Evolutionary conservation across 1,140 invertebrate species (phyloP), one percentile per base, ranked within the genome.

Genomic region (Brachystomella parvula): DNA sequence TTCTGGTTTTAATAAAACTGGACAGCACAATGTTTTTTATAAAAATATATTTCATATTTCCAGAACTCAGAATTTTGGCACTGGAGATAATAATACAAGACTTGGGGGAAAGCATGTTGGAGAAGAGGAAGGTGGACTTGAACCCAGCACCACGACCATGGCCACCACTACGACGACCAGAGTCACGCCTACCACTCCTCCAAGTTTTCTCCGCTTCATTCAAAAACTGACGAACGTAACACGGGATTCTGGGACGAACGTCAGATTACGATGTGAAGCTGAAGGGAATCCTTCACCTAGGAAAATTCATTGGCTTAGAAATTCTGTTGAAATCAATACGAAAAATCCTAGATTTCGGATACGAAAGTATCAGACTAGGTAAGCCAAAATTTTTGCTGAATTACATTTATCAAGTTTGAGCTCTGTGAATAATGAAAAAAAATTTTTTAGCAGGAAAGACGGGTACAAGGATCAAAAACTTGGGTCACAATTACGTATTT

Each of bases 251-350:
- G 86, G 86, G 1, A 82, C 84, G 29, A 79, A 76, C 1, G 82
- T 85, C 1, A 81, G 82, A 64, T 78, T 89, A 69, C 75, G 80
- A 44, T 89, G 88, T 74, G 86, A 88, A 74, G 86, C 86, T 9
- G 80, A 79, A 39, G 83, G 86, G n/a, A 78, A 81, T 28, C 78
- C 83, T 0, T 78, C 82, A 2, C 76, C 76, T 15, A 78, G 74
- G 0, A 80, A 79, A 61, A 82, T 89, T 68, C 77, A 76, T 24
- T 90, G 88, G 88, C 84, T 68, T 53, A 69, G 69, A 64, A 72
- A 72, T 47, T 56, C 58, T 44, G 2, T 67, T 2, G 60, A 67
- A 63, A 53, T 63, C n/a, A 63, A 67, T n/a, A 2, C 30, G 62
- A 57, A 81, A 63, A 77, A 79, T 24, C 77, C 79, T 0, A 78